Evolutionary conservation across 2,888 invertebrate species (phyloP), one percentile per base, ranked within the genome.

Genomic region (Acleris cristana): DNA sequence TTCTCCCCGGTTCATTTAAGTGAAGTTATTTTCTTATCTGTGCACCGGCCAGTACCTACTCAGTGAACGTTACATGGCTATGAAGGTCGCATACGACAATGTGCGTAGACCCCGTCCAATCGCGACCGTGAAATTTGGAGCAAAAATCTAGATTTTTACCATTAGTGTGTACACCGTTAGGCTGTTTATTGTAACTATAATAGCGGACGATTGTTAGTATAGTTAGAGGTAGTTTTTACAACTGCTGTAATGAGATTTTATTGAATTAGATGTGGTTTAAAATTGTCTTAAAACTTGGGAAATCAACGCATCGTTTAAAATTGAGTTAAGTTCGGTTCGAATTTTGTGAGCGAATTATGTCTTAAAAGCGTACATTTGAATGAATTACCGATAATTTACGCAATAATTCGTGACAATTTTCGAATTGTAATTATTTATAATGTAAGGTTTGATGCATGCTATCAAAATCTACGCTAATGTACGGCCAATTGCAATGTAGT

Each of bases 41-140:
- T 57, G 51, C 19, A 40, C 16, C 45, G 64, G 53, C 57, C 58
- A 26, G 65, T 60, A 51, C 30, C 21, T n/a, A 26, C 54, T 30
- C 57, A 40, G 56, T 44, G 56, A 64, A 30, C 40, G 57, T 26
- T 48, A 19, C 49, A 18, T 59, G 30, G 44, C 23, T 58, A 67
- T 67, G 67, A 67, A 67, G 67, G 67, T 63, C 68, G 67, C 63
- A 65, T 61, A 61, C 49, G 57, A 65, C 59, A 34, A 40, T 56
- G 52, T 64, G 69, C 66, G 66, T 69, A 71, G 69, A 70, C 66
- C 63, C 71, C 73, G 70, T 68, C 73, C 69, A 73, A 82, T 79
- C 74, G 71, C 76, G 77, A 75, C 85, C 86, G 85, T 86, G 85
- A 88, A 85, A 86, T 83, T 86, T 76, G 76, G 86, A 78, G 76